These are phyloP conservation scores for Ennomos quercinarius DNA, from an alignment of 2,888 invertebrate species.

Conservation along the genomic window DNA sequence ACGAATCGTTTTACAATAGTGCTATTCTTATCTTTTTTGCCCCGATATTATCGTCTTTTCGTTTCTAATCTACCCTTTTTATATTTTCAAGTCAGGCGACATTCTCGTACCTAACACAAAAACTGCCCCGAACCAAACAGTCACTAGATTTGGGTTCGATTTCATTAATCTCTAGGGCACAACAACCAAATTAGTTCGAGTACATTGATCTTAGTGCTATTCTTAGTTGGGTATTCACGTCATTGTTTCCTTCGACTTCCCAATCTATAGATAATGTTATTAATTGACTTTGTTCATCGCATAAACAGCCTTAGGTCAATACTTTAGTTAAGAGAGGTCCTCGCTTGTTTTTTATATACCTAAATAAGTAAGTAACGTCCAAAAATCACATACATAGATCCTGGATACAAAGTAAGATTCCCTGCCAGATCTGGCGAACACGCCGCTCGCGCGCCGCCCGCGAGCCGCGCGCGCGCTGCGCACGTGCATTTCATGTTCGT, in stretches of 20 bases:
- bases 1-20: conserved; percentile 10
- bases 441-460: no score
- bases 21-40: conserved; percentile 1
- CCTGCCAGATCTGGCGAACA: no score
- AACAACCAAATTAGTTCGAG: conserved; percentile 27
- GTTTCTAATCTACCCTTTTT: conserved; percentile 36
- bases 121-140: conserved; percentile 29
- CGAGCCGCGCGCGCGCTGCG: no score
- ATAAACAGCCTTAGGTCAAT: not conserved
- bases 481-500: no score
- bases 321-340: not conserved
- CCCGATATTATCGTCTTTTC: conserved; percentile 14
- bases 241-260: conserved; percentile 7
- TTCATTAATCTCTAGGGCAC: conserved; percentile 45
- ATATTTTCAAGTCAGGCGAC: conserved; percentile 43
- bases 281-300: conserved; percentile 10
- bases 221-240: conserved; percentile 19
- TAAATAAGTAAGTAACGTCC: no score
- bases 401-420: no score
- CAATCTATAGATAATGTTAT: conserved; percentile 7
- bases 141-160: conserved; percentile 34
- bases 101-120: conserved; percentile 28
- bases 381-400: no score
- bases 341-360: not conserved
- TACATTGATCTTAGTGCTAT: conserved; percentile 26